A percentile compares a stretch with the other conserved stretches of the same genome.
Conservation (phyloP, 2,888 invertebrate genomes). For the Athalia rosae region DNA sequence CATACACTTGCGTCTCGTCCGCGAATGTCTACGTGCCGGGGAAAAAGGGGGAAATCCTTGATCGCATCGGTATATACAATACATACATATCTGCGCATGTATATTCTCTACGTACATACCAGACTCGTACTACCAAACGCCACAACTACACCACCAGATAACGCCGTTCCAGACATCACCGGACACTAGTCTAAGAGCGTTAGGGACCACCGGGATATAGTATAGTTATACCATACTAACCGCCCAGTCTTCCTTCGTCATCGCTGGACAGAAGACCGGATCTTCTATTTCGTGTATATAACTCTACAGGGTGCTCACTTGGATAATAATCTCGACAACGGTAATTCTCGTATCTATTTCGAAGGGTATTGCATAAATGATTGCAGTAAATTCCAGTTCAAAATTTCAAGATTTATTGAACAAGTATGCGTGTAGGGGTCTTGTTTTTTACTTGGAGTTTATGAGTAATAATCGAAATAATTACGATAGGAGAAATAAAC, state of each 20-base stretch:
- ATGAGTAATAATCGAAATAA: no score
- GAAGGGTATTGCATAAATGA: background rate
- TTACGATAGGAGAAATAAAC: no score
- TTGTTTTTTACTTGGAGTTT: background rate
- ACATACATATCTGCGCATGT: no score
- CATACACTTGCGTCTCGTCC: background rate
- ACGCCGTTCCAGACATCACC: conserved; percentile 37
- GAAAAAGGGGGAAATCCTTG: no score
- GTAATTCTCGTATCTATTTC: background rate
- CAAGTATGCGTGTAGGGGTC: background rate
- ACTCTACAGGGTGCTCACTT: conserved; percentile 22
- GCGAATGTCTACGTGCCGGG: no score
- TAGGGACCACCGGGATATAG: conserved; percentile 6
- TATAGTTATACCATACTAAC: conserved; percentile 7
- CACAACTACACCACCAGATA: conserved; percentile 33
- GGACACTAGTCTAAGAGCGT: conserved; percentile 35
- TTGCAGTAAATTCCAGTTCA: background rate
- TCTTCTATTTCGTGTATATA: background rate
- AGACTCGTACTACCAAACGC: background rate
- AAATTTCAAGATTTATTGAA: background rate
- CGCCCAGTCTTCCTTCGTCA: conserved; percentile 33
- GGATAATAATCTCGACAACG: background rate
- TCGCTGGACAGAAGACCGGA: conserved; percentile 24
- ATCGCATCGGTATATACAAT: no score
- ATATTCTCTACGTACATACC: background rate